Base-by-base conservation (phyloP, 2,797 vertebrate species). In the Mareca strepera region DNA sequence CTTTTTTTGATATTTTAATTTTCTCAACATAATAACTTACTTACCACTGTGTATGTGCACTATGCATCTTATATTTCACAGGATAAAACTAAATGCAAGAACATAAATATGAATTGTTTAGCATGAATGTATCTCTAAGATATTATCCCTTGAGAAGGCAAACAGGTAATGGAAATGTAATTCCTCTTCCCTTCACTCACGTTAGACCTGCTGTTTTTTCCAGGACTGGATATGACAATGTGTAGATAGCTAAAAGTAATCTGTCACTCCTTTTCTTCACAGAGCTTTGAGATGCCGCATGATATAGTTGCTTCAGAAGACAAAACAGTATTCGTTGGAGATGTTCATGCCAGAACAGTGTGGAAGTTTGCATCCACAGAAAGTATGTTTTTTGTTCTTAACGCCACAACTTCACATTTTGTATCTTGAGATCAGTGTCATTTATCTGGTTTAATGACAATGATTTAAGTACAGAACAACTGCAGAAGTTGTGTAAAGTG, bases 251-350 rank as follows among this genome's bases (percentile, higher is more conserved):
- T 35, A 28, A 6, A 20, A 14, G 16, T 95, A 68, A 96, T 21
- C 0, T 72, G 8, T 90, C 33, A 22, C 94, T 96, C 94, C n/a
- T 75, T 92, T 17, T 77, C 55, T 97, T 64, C 88, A 41, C 98
- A 99, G 99, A 98, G 97, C 56, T 99, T 99, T 92, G 97, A 98
- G 95, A 99, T 99, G 98, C 99, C 99, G 63, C 99, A 99, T 35
- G 99, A 99, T 91, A 96, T 99, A 7, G 98, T 98, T 18, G 98
- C 98, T 14, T 98, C 97, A 55, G 97, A 97, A 88, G 98, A 99
- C 1, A 98, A 98, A 72, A 98, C 94, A 3, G 97, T 99, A 6
- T 99, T 98, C 17, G 95, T 99, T 6, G 99, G 98, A 53, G 99
- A 99, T 9, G 99, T 97, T 53, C 98, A 97, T n/a, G 97, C 96